phyloP scores from a whole-genome alignment of 2,113 vertebrate species.

The Gadus macrocephalus region DNA sequence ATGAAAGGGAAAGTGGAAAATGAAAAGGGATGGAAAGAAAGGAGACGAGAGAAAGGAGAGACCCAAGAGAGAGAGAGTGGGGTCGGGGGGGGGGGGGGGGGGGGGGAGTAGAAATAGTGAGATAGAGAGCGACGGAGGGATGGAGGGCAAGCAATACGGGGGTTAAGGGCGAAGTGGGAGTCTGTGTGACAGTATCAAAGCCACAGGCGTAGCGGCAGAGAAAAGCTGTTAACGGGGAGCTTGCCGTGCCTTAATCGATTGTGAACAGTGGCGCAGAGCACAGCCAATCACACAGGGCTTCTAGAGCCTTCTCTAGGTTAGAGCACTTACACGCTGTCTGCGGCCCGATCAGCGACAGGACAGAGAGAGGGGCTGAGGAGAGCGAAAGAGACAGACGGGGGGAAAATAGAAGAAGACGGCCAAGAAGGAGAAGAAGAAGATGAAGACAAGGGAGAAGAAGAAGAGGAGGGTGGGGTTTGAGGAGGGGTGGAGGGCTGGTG shows the following conservation, averaged over 20 bases:
- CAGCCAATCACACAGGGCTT: constrained; percentile 68
- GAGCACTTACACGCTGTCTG: constrained; percentile 72
- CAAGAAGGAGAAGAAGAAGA: constrained; percentile 22
- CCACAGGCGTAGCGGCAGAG: constrained; percentile 56
- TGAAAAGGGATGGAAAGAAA: neutral
- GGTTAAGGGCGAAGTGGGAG: constrained; percentile 64
- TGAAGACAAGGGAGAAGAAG: constrained; percentile 18
- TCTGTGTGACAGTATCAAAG: constrained; percentile 66
- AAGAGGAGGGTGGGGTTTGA: constrained; percentile 33
- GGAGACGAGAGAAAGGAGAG: constrained; percentile 8
- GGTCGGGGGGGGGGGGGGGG: constrained; percentile 23
- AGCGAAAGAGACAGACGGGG: constrained; percentile 13
- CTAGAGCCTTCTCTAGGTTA: constrained; percentile 65
- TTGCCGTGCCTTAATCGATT: constrained; percentile 74
- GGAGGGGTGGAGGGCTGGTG: neutral
- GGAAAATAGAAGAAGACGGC: constrained; percentile 12
- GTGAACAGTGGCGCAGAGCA: constrained; percentile 67
- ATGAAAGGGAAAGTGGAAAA: constrained; percentile 41
- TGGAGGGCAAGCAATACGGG: constrained; percentile 16
- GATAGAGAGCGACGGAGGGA: constrained; percentile 2
- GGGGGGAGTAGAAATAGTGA: no score
- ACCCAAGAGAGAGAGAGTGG: constrained; percentile 34
- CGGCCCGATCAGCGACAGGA: constrained; percentile 59
- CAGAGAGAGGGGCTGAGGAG: constrained; percentile 45
- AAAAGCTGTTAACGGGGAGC: constrained; percentile 74